Percentiles rank a stretch among this genome's conserved stretches.
Conservation (phyloP, 2,888 invertebrate species). For the Ochropleura plecta region DNA sequence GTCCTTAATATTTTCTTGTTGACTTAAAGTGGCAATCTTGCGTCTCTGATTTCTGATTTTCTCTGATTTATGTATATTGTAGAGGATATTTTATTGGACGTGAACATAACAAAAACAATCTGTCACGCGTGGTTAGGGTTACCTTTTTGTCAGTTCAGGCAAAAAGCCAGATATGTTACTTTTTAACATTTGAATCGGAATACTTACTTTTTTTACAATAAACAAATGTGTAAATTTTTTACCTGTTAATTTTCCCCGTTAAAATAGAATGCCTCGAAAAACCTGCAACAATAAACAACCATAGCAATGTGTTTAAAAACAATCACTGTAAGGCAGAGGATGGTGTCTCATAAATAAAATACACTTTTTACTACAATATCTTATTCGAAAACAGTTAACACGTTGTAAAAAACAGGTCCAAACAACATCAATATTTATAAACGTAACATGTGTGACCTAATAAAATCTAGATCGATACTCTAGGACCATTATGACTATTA, state of each 20-base stretch:
- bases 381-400: background rate
- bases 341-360: conserved; percentile 1
- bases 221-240: too few species aligned
- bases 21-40: background rate
- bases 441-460: background rate
- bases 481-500: conserved; percentile 3
- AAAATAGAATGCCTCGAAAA: background rate
- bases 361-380: background rate
- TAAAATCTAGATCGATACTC: conserved; percentile 18
- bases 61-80: conserved; percentile 40
- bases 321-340: background rate
- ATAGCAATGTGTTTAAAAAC: background rate
- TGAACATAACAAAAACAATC: conserved; percentile 26
- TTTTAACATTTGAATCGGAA: background rate
- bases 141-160: background rate
- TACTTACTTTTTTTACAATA: too few species aligned
- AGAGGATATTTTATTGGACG: conserved; percentile 29
- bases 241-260: background rate
- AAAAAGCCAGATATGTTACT: background rate
- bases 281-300: background rate
- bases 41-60: too few species aligned
- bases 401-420: background rate
- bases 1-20: conserved; percentile 6
- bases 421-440: conserved; percentile 12
- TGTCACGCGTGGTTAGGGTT: conserved; percentile 10